A percentile compares a stretch with the other conserved stretches of the same genome.
Evolutionary conservation across 2,888 invertebrate genomes (phyloP).

Genomic region (Euzetes globulus): DNA sequence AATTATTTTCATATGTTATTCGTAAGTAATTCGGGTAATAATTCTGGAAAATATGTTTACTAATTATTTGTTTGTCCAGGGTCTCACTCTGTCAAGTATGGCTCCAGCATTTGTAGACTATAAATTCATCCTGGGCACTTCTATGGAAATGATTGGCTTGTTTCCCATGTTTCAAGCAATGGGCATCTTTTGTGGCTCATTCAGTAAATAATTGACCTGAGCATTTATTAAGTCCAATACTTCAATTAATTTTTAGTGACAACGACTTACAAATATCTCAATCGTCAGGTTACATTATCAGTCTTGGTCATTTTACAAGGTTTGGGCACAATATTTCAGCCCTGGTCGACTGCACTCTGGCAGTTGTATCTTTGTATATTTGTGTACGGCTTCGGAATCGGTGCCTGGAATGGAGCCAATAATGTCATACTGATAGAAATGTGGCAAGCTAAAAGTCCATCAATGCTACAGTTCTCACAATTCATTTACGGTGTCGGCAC

Average conservation of each 20-base stretch:
- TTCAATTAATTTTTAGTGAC: not conserved
- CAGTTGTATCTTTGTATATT: not conserved
- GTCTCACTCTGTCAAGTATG: not conserved
- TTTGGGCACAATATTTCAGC: not conserved
- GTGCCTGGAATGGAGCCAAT: conserved; percentile 24
- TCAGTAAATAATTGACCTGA: no score
- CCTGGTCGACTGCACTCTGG: not conserved
- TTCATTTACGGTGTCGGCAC: conserved; percentile 34
- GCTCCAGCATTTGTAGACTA: not conserved
- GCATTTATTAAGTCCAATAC: no score
- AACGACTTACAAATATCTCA: conserved; percentile 7
- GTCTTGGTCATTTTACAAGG: not conserved
- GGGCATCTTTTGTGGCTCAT: not conserved
- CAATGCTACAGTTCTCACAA: conserved; percentile 33
- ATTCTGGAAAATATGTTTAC: no score
- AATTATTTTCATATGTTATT: not conserved
- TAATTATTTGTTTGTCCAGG: not conserved
- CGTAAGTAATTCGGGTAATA: not conserved
- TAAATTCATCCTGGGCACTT: not conserved
- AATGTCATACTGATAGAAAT: conserved; percentile 34
- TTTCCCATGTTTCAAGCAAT: not conserved
- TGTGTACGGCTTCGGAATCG: conserved; percentile 24
- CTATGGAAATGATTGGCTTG: not conserved
- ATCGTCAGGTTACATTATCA: conserved; percentile 20
- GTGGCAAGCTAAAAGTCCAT: conserved; percentile 30